Evolutionary conservation across 2,888 invertebrate genomes (phyloP).

Genomic region (Thelaira solivaga): DNA sequence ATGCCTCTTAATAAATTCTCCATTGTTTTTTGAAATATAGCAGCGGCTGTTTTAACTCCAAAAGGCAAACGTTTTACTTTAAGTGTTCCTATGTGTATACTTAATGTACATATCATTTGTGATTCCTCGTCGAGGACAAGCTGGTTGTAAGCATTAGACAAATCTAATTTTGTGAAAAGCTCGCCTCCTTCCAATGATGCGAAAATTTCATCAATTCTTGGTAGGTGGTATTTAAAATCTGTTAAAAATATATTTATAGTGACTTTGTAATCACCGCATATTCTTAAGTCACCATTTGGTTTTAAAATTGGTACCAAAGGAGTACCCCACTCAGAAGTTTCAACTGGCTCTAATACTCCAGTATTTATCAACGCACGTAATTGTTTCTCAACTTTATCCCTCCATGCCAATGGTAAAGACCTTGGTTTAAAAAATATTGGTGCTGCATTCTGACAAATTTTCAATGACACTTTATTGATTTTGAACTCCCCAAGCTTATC

Average conservation of each 20-base stretch:
- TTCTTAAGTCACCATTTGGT: not conserved
- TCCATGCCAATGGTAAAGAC: too few species aligned
- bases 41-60: slow-evolving; percentile 46
- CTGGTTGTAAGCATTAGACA: not conserved
- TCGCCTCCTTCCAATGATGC: not conserved
- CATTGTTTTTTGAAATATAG: slow-evolving; percentile 56
- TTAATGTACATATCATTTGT: too few species aligned
- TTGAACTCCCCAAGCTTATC: too few species aligned
- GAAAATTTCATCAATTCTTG: not conserved
- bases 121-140: too few species aligned
- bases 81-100: slow-evolving; percentile 26
- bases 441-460: too few species aligned
- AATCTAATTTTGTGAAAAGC: not conserved
- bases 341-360: too few species aligned
- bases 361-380: too few species aligned
- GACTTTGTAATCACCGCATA: not conserved
- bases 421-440: too few species aligned
- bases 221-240: not conserved
- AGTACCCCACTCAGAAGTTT: too few species aligned
- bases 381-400: too few species aligned
- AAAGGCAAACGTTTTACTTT: slow-evolving; percentile 56
- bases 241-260: not conserved
- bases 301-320: too few species aligned
- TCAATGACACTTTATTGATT: too few species aligned
- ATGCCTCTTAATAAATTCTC: slow-evolving; percentile 47